Percentiles rank a stretch among this genome's conserved stretches.
Conservation (phyloP, 2,113 vertebrate species). For the Gymnocephalus cernua region DNA sequence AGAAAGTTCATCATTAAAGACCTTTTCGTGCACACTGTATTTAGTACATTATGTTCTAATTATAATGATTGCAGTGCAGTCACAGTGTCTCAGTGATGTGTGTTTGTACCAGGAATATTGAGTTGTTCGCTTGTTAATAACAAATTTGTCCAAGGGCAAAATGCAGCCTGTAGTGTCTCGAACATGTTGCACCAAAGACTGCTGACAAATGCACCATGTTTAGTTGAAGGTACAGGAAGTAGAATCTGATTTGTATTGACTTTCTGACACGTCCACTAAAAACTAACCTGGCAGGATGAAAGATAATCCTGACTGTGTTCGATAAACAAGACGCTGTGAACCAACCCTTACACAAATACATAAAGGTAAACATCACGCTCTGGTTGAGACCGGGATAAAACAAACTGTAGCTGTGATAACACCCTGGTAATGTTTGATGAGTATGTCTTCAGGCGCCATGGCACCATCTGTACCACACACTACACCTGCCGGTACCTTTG, state of each 20-base stretch:
- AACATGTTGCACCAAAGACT: not conserved
- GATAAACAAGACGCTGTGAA: slow-evolving; percentile 17
- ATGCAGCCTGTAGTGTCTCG: not conserved
- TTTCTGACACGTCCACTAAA: slow-evolving; percentile 14
- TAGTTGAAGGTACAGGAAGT: slow-evolving; percentile 5
- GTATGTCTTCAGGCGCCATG: slow-evolving; percentile 14
- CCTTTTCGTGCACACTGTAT: not conserved
- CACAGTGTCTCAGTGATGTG: not conserved
- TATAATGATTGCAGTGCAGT: not conserved
- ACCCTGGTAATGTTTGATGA: slow-evolving; percentile 47
- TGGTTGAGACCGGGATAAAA: slow-evolving; percentile 19
- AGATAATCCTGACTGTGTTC: slow-evolving; percentile 2
- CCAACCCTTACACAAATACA: slow-evolving; percentile 1
- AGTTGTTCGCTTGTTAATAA: not conserved
- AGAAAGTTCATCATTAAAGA: not conserved
- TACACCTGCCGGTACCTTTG: slow-evolving; percentile 17
- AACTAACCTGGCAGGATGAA: slow-evolving; percentile 13
- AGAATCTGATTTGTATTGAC: slow-evolving; percentile 40
- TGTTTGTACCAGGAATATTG: not conserved
- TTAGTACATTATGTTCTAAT: not conserved
- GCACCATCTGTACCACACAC: not conserved
- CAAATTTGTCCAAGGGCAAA: not conserved
- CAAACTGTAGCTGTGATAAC: not conserved
- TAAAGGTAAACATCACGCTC: not conserved
- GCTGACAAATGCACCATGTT: slow-evolving; percentile 27